Base-by-base conservation (phyloP, 2,113 vertebrate species). In the Ranitomeya variabilis region DNA sequence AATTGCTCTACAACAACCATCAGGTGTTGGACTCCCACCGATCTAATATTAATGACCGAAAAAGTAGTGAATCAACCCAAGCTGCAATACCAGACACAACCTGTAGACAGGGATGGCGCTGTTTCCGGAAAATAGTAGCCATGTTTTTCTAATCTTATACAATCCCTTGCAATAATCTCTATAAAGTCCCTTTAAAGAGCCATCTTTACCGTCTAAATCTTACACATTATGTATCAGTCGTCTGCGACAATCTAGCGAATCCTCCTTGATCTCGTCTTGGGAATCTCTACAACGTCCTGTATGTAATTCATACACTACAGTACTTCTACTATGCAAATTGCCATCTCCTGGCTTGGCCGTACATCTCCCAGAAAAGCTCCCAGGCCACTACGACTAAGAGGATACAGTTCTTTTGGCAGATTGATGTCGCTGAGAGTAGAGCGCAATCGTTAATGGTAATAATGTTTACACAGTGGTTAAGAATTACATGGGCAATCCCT, bases 401-500 rank as follows among this genome's bases (percentile, higher is more conserved):
- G 67, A 83, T 77, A 83, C 69, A 26, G 91, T 93, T 88, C 91
- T 90, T 90, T 69, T 90, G 86, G 89, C 88, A 90, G 88, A 92
- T 90, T 92, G 89, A 91, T 86, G 89, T 4, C 83, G 76, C 89
- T 89, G 90, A 86, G 90, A 91, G 89, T 90, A 87, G 69, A 91
- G 90, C 74, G 77, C 6, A 87, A 89, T 92, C 90, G 87, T 92
- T 92, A 92, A 90, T 55, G 80, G 80, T 0, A 26, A 90, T 91
- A 92, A 91, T 88, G 69, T 91, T 89, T 91, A 89, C 83, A 89
- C 82, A 88, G 90, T 0, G 64, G 82, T 86, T 90, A 86, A 79
- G 86, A 90, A 87, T 45, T 89, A 87, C 90, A 91, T 88, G 91
- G 86, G 86, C 90, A 91, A 90, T 90, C 90, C 91, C 90, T 83